Evolutionary conservation across 1,140 invertebrate species (phyloP), one percentile per base, ranked within the genome.

Genomic region (Leptopilina boulardi): DNA sequence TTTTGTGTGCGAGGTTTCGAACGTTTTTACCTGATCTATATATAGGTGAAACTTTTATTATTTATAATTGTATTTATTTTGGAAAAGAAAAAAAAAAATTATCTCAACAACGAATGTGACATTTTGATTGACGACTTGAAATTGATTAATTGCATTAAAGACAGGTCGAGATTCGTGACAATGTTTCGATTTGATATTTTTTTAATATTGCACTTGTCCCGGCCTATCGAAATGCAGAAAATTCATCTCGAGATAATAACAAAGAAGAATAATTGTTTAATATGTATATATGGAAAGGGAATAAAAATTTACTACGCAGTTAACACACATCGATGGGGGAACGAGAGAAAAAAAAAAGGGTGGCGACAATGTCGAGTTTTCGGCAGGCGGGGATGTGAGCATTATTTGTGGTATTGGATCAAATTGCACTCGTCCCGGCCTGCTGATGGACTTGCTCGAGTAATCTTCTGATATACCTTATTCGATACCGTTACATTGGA

Each of bases 141-240:
- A 59, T 26, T 23, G 11, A 13, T 23, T 30, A 23, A 73, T 86
- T 88, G 90, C 89, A 91, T 85, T 34, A 76, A 84, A 89, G 90
- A 87, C 87, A 90, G 90, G 89, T 85, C 88, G 89, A 88, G 89
- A 91, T 89, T 81, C 80, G 89, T 91, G 86, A 83, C 90, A 91
- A 91, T 91, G 87, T 91, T 90, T 85, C 84, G 84, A 79, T 30
- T 21, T 30, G 11, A 51, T 41, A 74, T 73, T 72, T 79, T 80
- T 72, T 78, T 83, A 91, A 91, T 91, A 91, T 91, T 91, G 90
- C 90, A 91, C 90, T 91, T 88, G 89, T 91, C 90, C 90, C 90
- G 90, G 90, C 90, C 89, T 91, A 90, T 91, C 90, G 84, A 77
- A 88, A 87, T 90, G 90, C 90, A 90, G 84, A 66, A 83, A 80